These are phyloP conservation scores for Apocheima hispidaria DNA, from an alignment of 2,888 invertebrate species.

Conservation along the genomic window DNA sequence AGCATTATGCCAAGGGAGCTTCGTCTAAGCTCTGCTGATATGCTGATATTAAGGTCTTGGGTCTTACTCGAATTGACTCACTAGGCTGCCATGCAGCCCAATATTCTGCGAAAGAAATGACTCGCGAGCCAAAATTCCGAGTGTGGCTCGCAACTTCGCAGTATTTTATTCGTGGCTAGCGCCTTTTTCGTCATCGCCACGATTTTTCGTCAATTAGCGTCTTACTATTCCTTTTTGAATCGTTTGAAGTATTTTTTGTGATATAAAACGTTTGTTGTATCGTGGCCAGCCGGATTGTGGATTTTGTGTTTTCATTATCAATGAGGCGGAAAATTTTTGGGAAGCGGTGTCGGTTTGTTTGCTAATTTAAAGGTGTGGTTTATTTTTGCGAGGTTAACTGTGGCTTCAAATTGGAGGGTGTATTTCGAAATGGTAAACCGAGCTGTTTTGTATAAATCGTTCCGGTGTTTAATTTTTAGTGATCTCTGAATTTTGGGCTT, in stretches of 20 bases:
- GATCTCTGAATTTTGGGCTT: background rate
- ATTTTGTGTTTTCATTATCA: conserved; percentile 30
- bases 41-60: no score
- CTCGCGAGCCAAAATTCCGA: no score
- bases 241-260: conserved; percentile 39
- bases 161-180: no score
- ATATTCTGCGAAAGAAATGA: no score
- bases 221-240: background rate
- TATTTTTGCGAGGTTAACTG: conserved; percentile 18
- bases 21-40: no score
- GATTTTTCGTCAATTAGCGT: background rate
- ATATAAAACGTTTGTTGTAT: conserved; percentile 32
- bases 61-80: no score
- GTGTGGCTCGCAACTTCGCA: no score
- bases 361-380: conserved; percentile 23
- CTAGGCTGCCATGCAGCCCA: no score
- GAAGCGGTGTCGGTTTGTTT: conserved; percentile 16
- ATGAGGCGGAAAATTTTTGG: conserved; percentile 23
- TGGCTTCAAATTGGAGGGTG: conserved; percentile 1
- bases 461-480: conserved; percentile 6
- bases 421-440: conserved; percentile 11
- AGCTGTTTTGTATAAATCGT: conserved; percentile 9
- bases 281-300: conserved; percentile 18
- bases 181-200: background rate
- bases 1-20: no score